phyloP scores from a whole-genome alignment of 2,888 invertebrate genomes.

The Eupeodes latifasciatus region DNA sequence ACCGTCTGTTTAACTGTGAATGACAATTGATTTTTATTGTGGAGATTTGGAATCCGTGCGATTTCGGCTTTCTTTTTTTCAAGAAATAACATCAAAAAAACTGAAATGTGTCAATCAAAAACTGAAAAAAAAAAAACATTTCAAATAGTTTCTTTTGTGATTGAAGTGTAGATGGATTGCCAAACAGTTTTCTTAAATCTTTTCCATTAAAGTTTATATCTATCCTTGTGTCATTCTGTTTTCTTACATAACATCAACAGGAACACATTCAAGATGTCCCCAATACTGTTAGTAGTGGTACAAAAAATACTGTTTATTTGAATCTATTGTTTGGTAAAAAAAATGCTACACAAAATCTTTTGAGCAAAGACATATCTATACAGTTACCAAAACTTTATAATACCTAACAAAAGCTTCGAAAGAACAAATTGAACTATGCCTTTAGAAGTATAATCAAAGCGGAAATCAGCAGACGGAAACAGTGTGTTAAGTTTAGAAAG shows the following conservation, averaged over 20 bases:
- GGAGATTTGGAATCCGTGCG: slow-evolving; percentile 24
- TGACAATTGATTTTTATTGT: slow-evolving; percentile 71
- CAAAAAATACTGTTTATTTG: slow-evolving; percentile 23
- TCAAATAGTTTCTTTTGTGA: slow-evolving; percentile 7
- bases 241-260: not conserved
- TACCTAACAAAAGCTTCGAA: slow-evolving; percentile 27
- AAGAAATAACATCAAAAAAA: slow-evolving; percentile 18
- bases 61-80: slow-evolving; percentile 44
- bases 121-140: slow-evolving; percentile 30
- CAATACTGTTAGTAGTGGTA: not conserved
- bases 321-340: slow-evolving; percentile 27
- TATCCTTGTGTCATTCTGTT: not conserved
- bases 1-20: slow-evolving; percentile 64
- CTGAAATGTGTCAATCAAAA: slow-evolving; percentile 62
- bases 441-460: slow-evolving; percentile 27
- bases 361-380: slow-evolving; percentile 6
- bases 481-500: slow-evolving; percentile 4
- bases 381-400: slow-evolving; percentile 36
- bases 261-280: not conserved
- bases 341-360: slow-evolving; percentile 29
- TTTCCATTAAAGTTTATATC: slow-evolving; percentile 34
- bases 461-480: slow-evolving; percentile 30
- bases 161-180: slow-evolving; percentile 11
- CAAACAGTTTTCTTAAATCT: slow-evolving; percentile 24
- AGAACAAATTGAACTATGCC: slow-evolving; percentile 23